Conservation (phyloP, 35 echinoderm and acorn worm genomes). For the Eucidaris tribuloides region DNA sequence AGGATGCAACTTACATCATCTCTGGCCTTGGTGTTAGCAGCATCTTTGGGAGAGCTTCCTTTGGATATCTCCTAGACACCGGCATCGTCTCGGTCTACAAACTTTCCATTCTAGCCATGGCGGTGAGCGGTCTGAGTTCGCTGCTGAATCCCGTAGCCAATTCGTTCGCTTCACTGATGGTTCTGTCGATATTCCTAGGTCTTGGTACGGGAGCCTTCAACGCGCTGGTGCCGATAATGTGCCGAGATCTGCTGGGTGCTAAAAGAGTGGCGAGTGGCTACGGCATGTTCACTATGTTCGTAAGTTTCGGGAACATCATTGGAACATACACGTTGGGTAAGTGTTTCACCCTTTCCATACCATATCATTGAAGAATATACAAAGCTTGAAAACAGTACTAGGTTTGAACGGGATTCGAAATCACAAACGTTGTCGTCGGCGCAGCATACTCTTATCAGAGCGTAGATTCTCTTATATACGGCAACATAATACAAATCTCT, state of each 20-base stretch:
- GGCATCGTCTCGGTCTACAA: constrained; percentile 6
- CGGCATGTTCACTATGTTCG: constrained; percentile 21
- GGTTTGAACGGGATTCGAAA: too few relatives aligned
- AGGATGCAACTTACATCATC: constrained; percentile 40
- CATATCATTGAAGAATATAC: neutral
- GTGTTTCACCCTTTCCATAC: neutral
- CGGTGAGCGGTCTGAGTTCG: neutral
- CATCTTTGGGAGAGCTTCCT: constrained; percentile 9
- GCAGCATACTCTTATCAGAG: neutral
- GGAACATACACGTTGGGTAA: constrained; percentile 56
- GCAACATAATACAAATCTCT: neutral
- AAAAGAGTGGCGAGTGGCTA: constrained; percentile 10
- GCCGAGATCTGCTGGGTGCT: neutral
- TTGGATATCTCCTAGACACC: constrained; percentile 28
- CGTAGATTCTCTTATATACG: neutral
- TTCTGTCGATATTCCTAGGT: constrained; percentile 35
- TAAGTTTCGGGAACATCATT: constrained; percentile 37
- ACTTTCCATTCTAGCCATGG: constrained; percentile 9
- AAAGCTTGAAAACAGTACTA: too few relatives aligned
- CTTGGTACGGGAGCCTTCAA: constrained; percentile 36
- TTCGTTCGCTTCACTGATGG: neutral
- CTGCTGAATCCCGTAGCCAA: constrained; percentile 36
- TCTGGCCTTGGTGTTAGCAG: constrained; percentile 54
- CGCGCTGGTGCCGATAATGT: constrained; percentile 11
- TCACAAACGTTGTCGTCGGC: neutral